A percentile compares a stretch with the other conserved stretches of the same genome.
These are phyloP conservation scores for Campopleginae sp. DNA, from an alignment of 2,888 invertebrate species.

Conservation along the genomic window DNA sequence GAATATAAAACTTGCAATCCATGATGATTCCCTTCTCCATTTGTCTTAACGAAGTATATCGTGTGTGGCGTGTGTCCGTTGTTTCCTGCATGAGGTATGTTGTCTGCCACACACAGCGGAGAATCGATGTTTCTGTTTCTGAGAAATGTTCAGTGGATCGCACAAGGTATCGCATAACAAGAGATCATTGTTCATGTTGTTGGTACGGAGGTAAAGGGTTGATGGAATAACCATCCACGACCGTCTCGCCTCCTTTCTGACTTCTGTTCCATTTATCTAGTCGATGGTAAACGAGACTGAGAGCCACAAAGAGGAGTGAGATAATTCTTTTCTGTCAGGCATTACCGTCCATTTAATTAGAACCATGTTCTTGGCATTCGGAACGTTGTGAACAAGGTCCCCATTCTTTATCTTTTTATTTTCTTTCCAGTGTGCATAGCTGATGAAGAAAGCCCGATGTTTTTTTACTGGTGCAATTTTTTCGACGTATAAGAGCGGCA, in stretches of 20 bases:
- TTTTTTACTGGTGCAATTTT: not conserved
- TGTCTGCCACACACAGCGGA: conserved; percentile 15
- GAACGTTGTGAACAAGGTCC: not conserved
- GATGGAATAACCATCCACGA: conserved; percentile 31
- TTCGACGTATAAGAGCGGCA: not conserved
- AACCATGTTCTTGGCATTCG: not conserved
- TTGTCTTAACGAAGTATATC: conserved; percentile 25
- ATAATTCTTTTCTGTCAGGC: not conserved
- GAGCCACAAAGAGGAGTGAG: not conserved
- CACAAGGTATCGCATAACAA: conserved; percentile 51
- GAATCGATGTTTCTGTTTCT: conserved; percentile 56
- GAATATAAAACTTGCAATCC: conserved; percentile 21
- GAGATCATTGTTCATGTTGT: conserved; percentile 58
- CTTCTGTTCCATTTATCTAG: not conserved
- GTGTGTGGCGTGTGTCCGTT: not conserved
- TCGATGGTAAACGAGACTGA: not conserved
- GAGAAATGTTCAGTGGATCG: conserved; percentile 30
- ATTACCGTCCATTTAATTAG: conserved; percentile 4
- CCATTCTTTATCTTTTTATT: not conserved
- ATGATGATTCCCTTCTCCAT: conserved; percentile 25
- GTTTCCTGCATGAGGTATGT: not conserved
- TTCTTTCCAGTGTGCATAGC: not conserved
- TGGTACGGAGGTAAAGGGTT: conserved; percentile 28
- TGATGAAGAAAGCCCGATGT: not conserved
- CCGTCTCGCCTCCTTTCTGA: conserved; percentile 2